Conservation (phyloP, 2,113 vertebrate genomes). For the Chaetodon trifascialis region DNA sequence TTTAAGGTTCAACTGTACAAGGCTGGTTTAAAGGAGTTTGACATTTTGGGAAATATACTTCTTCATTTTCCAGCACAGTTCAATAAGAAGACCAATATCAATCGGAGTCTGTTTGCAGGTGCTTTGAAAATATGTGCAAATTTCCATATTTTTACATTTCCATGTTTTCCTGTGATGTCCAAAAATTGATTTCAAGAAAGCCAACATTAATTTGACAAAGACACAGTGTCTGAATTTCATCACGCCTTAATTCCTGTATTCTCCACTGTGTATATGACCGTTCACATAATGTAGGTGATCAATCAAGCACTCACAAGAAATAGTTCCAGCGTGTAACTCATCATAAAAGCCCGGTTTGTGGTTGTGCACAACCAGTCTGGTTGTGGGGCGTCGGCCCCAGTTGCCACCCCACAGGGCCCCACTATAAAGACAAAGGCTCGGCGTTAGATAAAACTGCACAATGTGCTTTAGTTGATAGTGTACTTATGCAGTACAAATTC, state of each 20-base stretch:
- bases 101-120: too few relatives aligned
- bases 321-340: background rate
- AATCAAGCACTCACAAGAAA: background rate
- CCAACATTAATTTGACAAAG: background rate
- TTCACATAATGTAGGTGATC: background rate
- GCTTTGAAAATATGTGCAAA: too few relatives aligned
- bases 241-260: background rate
- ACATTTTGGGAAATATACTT: background rate
- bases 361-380: too few relatives aligned
- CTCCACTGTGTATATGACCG: background rate
- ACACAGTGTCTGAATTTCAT: background rate
- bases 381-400: background rate
- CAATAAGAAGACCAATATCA: too few relatives aligned
- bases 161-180: too few relatives aligned
- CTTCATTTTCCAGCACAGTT: background rate
- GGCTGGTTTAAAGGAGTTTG: background rate
- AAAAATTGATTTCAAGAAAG: too few relatives aligned
- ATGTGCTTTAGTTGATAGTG: background rate
- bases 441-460: background rate
- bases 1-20: background rate
- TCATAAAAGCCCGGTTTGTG: background rate
- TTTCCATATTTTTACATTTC: too few relatives aligned
- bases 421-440: background rate
- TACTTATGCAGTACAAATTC: background rate
- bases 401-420: background rate